Evolutionary conservation across 2,888 invertebrate species (phyloP).

Genomic region (Patella pellucida): DNA sequence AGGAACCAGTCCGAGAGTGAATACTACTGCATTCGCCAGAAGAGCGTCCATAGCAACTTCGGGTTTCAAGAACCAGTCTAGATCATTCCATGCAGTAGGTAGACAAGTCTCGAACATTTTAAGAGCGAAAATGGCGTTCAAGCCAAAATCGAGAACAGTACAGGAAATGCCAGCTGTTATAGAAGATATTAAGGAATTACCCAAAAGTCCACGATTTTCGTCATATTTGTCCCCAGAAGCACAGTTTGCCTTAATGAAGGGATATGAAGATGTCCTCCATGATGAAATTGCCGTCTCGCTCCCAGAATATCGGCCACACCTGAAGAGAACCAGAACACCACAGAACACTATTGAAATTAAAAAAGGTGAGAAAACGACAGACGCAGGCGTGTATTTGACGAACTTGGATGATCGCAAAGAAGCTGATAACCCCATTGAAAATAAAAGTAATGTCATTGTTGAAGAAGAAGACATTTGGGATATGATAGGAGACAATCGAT

Average conservation of each 20-base stretch:
- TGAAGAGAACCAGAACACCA: slow-evolving; percentile 53
- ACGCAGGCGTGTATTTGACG: not conserved
- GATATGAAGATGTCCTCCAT: slow-evolving; percentile 64
- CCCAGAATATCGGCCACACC: slow-evolving; percentile 44
- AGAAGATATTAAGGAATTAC: slow-evolving; percentile 50
- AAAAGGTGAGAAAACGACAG: not conserved
- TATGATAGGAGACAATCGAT: too few relatives aligned
- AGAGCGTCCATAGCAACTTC: too few relatives aligned
- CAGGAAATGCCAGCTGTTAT: not conserved
- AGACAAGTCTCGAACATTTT: not conserved
- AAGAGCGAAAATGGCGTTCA: not conserved
- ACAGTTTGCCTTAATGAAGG: slow-evolving; percentile 67
- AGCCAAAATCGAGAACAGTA: not conserved
- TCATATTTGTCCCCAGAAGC: slow-evolving; percentile 64
- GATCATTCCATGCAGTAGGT: not conserved
- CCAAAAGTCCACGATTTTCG: slow-evolving; percentile 58
- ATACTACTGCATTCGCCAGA: too few relatives aligned
- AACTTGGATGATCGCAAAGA: not conserved
- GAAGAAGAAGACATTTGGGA: not conserved
- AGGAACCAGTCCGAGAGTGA: too few relatives aligned
- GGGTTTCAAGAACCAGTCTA: too few relatives aligned
- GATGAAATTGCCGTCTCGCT: slow-evolving; percentile 41
- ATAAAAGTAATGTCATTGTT: not conserved
- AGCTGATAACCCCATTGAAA: not conserved
- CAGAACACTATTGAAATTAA: slow-evolving; percentile 26